A percentile compares a stretch with the other conserved stretches of the same genome.
These are phyloP conservation scores for Ostrea denselamellosa DNA, from an alignment of 1,140 invertebrate genomes.

Conservation along the genomic window DNA sequence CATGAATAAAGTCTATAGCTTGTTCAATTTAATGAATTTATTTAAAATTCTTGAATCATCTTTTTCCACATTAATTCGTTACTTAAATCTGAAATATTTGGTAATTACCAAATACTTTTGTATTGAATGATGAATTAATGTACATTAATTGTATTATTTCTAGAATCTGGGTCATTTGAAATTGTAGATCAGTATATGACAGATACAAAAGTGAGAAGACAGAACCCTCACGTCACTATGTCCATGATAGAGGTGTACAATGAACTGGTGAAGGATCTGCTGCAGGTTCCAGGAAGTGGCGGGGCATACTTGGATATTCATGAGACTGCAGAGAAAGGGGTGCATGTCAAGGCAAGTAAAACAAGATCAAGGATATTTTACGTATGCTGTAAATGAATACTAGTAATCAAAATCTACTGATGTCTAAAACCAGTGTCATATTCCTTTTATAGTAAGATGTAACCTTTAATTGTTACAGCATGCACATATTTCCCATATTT, in stretches of 20 bases:
- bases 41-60: too few species aligned
- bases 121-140: too few species aligned
- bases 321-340: conserved; percentile 69
- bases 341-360: conserved; percentile 63
- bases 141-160: too few species aligned
- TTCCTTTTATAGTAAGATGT: neutral
- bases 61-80: too few species aligned
- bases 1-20: too few species aligned
- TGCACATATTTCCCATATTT: neutral
- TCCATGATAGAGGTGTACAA: conserved; percentile 73
- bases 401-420: neutral
- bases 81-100: too few species aligned
- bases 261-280: conserved; percentile 69
- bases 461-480: neutral
- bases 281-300: conserved; percentile 57
- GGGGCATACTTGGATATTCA: conserved; percentile 62
- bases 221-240: conserved; percentile 61
- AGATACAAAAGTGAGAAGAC: conserved; percentile 54
- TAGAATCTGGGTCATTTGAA: neutral
- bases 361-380: neutral
- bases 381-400: neutral
- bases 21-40: too few species aligned
- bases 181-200: conserved; percentile 59
- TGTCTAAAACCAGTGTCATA: neutral
- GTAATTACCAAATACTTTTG: too few species aligned